These are phyloP conservation scores for Macrosteles quadrilineatus DNA, from an alignment of 1,140 invertebrate genomes.

Conservation along the genomic window DNA sequence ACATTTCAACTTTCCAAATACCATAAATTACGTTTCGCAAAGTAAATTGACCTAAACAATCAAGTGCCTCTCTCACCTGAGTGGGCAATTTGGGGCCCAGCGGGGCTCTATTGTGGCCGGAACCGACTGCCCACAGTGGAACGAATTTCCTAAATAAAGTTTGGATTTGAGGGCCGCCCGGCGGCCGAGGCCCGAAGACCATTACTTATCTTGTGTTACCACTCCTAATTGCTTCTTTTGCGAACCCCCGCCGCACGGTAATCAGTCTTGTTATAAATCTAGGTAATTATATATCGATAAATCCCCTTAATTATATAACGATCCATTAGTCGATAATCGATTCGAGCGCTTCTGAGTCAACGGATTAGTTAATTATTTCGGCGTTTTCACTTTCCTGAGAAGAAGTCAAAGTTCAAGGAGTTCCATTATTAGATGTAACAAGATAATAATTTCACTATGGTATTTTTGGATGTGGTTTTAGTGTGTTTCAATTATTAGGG, in stretches of 20 bases:
- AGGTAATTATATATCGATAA: too few species aligned
- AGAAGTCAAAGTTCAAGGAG: too few species aligned
- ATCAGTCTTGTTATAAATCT: too few species aligned
- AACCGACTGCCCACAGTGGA: slow-evolving; percentile 11
- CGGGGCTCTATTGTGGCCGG: slow-evolving; percentile 6
- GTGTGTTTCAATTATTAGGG: too few species aligned
- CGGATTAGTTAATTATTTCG: too few species aligned
- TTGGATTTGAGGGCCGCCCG: slow-evolving; percentile 7
- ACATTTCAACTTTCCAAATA: too few species aligned
- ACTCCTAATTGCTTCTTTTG: slow-evolving; percentile 4
- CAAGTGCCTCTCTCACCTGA: not conserved
- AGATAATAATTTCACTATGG: too few species aligned
- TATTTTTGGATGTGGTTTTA: too few species aligned
- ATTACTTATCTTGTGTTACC: slow-evolving; percentile 12
- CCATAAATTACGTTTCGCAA: too few species aligned
- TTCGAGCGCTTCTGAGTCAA: not conserved
- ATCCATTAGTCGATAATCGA: slow-evolving; percentile 13
- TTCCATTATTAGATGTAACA: too few species aligned
- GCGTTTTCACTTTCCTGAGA: too few species aligned
- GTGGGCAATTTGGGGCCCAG: not conserved
- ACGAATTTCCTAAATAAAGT: slow-evolving; percentile 25
- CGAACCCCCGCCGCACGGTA: too few species aligned
- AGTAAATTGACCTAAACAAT: slow-evolving; percentile 9
- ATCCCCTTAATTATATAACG: not conserved
- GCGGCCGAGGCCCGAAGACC: not conserved